Percentiles rank a stretch among this genome's conserved stretches.
Conservation (phyloP, 2,797 vertebrate genomes). For the Erethizon dorsatum region DNA sequence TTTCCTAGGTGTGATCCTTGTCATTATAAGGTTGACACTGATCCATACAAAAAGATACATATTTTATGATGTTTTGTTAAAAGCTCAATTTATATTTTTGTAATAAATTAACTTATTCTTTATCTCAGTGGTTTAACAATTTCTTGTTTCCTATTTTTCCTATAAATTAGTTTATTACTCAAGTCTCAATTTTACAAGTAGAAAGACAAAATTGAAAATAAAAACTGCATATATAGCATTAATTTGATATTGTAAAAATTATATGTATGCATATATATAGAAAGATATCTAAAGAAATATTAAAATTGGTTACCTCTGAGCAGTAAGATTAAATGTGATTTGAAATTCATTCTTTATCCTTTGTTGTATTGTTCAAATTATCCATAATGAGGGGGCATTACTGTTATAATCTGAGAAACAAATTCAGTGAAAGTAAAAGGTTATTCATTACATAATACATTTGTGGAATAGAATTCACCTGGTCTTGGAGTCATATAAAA, state of each 20-base stretch:
- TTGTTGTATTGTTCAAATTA: constrained; percentile 72
- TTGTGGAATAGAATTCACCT: constrained; percentile 75
- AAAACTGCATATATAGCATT: not conserved
- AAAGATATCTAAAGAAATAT: constrained; percentile 71
- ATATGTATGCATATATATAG: not conserved
- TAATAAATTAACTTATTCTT: constrained; percentile 28
- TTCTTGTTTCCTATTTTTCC: not conserved
- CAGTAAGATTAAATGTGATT: constrained; percentile 68
- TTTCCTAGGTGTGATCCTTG: not conserved
- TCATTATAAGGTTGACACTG: not conserved
- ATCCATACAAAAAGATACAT: not conserved
- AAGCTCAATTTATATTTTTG: not conserved
- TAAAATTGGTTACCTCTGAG: constrained; percentile 56
- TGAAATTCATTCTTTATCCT: constrained; percentile 71
- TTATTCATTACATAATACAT: constrained; percentile 79
- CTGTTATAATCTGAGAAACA: constrained; percentile 74
- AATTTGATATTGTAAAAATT: constrained; percentile 57
- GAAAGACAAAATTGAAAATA: not conserved
- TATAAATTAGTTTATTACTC: not conserved
- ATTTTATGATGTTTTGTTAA: constrained; percentile 56
- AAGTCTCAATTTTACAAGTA: not conserved
- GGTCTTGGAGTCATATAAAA: constrained; percentile 75
- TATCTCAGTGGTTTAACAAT: not conserved
- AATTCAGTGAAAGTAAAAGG: constrained; percentile 73
- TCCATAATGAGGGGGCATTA: constrained; percentile 73